Evolutionary conservation across 92 coral and sea anemone genomes (phyloP).

Genomic region (Meandrina meandrites): DNA sequence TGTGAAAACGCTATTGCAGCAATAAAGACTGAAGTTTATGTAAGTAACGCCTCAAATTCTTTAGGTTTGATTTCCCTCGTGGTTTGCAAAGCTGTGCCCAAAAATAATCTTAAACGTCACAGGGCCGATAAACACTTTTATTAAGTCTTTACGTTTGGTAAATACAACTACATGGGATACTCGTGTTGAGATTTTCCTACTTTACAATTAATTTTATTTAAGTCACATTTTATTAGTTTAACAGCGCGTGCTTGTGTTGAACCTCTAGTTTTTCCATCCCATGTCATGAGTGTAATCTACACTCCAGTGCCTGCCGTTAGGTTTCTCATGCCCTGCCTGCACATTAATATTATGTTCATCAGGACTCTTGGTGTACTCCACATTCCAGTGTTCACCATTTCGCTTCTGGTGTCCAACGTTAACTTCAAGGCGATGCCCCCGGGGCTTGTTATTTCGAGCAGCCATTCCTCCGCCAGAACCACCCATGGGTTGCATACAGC

Average conservation of each 20-base stretch:
- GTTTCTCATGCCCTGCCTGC: neutral
- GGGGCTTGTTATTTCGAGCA: neutral
- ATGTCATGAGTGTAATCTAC: conserved; percentile 2
- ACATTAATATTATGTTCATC: neutral
- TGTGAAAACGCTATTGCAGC: neutral
- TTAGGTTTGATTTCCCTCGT: neutral
- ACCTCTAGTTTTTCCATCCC: neutral
- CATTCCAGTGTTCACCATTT: conserved; percentile 7
- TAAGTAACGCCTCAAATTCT: neutral
- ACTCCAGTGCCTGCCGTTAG: neutral
- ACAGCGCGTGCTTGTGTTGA: neutral
- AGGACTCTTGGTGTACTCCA: neutral
- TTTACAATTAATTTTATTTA: no score
- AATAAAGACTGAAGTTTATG: neutral
- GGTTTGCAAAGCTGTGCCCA: no score
- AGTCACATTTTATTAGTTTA: neutral
- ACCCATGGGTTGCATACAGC: neutral
- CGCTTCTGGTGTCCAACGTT: conserved; percentile 1
- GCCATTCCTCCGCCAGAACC: neutral
- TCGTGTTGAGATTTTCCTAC: no score
- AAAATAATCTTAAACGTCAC: neutral
- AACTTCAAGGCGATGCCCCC: neutral
- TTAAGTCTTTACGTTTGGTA: neutral
- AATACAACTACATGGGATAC: neutral
- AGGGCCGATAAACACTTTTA: neutral